Conservation (phyloP, 2,797 vertebrate species). For the Platalea minor region DNA sequence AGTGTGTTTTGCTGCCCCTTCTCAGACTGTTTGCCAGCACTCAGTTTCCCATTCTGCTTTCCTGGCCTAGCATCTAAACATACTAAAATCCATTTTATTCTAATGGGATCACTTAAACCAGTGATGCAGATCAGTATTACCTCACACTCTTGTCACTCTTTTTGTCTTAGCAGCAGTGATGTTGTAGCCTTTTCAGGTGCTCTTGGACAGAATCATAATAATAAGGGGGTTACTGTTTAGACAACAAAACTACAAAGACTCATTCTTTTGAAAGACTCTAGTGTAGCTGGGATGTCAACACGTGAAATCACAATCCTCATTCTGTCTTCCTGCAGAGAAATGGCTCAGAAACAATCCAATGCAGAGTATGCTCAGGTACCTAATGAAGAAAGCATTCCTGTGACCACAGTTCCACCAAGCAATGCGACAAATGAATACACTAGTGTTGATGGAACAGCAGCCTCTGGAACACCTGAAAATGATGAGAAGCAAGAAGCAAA, state of each 20-base stretch:
- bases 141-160: not conserved
- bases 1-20: not conserved
- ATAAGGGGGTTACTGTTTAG: not conserved
- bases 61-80: not conserved
- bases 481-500: not conserved
- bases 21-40: not conserved
- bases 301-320: not conserved
- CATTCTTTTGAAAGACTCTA: not conserved
- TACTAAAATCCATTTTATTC: not conserved
- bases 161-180: not conserved
- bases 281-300: not conserved
- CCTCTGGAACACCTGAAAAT: not conserved
- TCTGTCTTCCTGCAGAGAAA: conserved; percentile 67
- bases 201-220: not conserved
- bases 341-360: conserved; percentile 47
- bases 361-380: conserved; percentile 45
- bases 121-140: not conserved
- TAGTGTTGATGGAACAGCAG: not conserved
- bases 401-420: conserved; percentile 3
- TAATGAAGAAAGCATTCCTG: conserved; percentile 35
- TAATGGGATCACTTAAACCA: not conserved
- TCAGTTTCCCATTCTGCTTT: not conserved
- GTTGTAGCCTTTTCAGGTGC: not conserved
- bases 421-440: conserved; percentile 14
- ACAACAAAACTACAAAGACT: not conserved